Percentiles rank a stretch among this genome's conserved stretches.
Evolutionary conservation across 2,888 invertebrate species (phyloP).

Genomic region (Eugnorisma glareosa): DNA sequence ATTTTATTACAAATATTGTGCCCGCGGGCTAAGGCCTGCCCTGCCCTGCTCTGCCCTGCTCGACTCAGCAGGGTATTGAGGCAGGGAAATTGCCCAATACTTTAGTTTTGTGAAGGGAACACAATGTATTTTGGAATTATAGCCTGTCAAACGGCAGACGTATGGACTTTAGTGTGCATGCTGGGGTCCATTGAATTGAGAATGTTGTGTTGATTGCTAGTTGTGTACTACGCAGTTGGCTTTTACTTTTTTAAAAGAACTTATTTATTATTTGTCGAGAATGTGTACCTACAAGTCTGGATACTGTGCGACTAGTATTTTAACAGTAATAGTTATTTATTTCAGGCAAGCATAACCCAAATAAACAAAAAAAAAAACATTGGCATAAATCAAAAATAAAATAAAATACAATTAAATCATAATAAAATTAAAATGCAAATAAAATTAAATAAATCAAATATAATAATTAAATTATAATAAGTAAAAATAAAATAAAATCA

Average conservation of each 20-base stretch:
- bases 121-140: conserved; percentile 61
- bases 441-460: too few species aligned
- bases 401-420: too few species aligned
- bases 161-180: conserved; percentile 35
- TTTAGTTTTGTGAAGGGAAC: conserved; percentile 54
- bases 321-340: too few species aligned
- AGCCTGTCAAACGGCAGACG: conserved; percentile 55
- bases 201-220: conserved; percentile 9
- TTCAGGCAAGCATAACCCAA: too few species aligned
- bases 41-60: conserved; percentile 51
- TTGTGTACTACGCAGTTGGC: background rate
- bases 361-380: too few species aligned
- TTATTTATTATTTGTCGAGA: background rate
- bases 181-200: conserved; percentile 32
- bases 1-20: conserved; percentile 72
- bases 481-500: too few species aligned
- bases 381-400: too few species aligned
- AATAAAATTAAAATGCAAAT: too few species aligned
- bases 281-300: background rate
- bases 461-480: too few species aligned
- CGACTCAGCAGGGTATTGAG: conserved; percentile 55
- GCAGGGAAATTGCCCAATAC: conserved; percentile 52
- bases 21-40: conserved; percentile 61
- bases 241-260: background rate
- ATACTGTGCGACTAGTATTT: background rate